Percentiles rank a stretch among this genome's conserved stretches.
Conservation (phyloP, 2,888 invertebrate species). For the Plebejus argus region DNA sequence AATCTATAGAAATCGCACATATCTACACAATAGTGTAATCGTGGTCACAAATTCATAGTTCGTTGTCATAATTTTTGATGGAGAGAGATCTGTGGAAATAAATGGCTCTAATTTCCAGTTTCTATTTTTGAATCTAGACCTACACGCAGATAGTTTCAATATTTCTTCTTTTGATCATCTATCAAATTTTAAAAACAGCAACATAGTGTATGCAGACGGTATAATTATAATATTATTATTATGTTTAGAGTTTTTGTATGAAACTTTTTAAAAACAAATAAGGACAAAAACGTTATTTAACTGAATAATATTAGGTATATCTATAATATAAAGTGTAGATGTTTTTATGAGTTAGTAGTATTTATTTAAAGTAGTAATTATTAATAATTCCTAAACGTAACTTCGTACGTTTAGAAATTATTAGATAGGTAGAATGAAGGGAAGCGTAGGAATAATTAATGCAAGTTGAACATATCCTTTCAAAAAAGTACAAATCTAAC, state of each 20-base stretch:
- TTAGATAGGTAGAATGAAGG: not conserved
- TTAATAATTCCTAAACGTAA: not conserved
- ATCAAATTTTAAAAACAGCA: too few relatives aligned
- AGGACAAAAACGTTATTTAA: too few relatives aligned
- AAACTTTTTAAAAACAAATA: too few relatives aligned
- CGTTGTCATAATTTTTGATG: not conserved
- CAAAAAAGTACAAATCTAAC: conserved; percentile 71
- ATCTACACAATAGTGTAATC: conserved; percentile 53
- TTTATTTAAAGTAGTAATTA: not conserved
- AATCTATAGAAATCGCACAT: conserved; percentile 53
- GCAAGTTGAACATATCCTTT: conserved; percentile 62
- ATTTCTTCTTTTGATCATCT: too few relatives aligned
- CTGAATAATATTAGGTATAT: too few relatives aligned
- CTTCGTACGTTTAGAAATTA: not conserved
- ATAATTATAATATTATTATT: too few relatives aligned
- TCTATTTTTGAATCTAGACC: not conserved
- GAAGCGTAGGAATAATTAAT: conserved; percentile 59
- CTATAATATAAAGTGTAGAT: too few relatives aligned
- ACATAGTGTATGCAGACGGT: too few relatives aligned
- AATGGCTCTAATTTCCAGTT: not conserved
- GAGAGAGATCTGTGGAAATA: not conserved
- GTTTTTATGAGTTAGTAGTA: too few relatives aligned
- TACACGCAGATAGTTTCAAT: not conserved
- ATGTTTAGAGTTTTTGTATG: too few relatives aligned
- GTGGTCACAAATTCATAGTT: not conserved